Conservation (phyloP, 2,113 vertebrate species). For the Rafetus swinhoei region DNA sequence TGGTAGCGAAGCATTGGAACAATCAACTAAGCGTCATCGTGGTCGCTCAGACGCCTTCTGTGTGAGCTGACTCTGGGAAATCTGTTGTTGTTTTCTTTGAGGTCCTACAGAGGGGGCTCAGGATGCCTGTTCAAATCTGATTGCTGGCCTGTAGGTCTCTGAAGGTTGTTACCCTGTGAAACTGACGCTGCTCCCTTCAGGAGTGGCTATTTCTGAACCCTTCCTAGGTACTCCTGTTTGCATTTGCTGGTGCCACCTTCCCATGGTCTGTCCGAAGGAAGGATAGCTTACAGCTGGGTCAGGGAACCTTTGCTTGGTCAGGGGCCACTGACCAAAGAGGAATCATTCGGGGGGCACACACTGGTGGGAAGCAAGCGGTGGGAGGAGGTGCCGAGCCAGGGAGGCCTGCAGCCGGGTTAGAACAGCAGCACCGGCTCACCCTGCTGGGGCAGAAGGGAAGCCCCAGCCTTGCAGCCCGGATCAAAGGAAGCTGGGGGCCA, state of each 20-base stretch:
- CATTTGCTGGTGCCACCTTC: neutral
- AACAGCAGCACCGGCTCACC: no score
- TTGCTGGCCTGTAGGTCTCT: neutral
- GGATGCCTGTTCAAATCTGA: neutral
- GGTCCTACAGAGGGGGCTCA: neutral
- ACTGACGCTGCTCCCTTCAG: neutral
- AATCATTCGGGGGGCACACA: no score
- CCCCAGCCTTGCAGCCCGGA: no score
- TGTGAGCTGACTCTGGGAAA: neutral
- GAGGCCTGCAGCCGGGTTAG: no score
- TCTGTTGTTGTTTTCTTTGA: neutral
- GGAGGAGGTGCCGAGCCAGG: no score
- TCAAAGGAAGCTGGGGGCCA: no score
- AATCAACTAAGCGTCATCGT: neutral
- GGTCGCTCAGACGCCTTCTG: neutral
- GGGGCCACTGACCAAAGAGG: no score
- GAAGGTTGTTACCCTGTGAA: neutral
- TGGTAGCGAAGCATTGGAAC: neutral
- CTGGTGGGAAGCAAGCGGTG: no score
- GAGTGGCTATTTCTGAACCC: neutral
- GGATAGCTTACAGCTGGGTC: neutral
- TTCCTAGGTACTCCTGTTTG: neutral
- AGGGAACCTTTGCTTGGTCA: no score
- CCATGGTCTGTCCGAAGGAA: neutral
- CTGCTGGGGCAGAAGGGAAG: no score